Evolutionary conservation across 2,113 vertebrate genomes (phyloP).

Genomic region (Ranitomeya variabilis): DNA sequence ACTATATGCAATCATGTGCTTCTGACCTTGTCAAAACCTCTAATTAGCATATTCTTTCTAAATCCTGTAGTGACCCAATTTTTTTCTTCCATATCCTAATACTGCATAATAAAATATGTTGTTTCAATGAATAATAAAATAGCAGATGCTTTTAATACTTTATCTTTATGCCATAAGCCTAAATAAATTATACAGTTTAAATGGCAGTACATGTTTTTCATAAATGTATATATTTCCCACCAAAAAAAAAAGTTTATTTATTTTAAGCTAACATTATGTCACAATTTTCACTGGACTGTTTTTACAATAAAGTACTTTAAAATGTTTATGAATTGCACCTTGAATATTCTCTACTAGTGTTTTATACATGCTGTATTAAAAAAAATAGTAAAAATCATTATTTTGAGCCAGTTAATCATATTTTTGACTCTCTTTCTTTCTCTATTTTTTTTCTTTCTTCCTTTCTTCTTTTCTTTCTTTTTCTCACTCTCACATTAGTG

Average conservation of each 20-base stretch:
- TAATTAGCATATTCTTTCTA: not conserved
- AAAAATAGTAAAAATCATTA: too few relatives aligned
- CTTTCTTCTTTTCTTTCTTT: too few relatives aligned
- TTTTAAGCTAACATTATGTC: not conserved
- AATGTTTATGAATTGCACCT: too few relatives aligned
- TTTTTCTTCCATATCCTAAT: not conserved
- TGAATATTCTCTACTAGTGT: too few relatives aligned
- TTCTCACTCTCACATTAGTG: too few relatives aligned
- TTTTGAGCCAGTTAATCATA: too few relatives aligned
- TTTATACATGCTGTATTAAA: too few relatives aligned
- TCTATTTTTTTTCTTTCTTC: too few relatives aligned
- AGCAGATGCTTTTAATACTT: not conserved
- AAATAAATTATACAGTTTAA: not conserved
- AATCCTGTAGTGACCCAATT: not conserved
- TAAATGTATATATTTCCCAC: not conserved
- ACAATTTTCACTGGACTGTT: too few relatives aligned
- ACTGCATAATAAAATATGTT: not conserved
- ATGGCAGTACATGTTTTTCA: not conserved
- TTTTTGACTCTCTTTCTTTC: too few relatives aligned
- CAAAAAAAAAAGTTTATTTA: not conserved
- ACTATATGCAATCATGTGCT: conserved; percentile 17
- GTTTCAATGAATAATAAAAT: not conserved
- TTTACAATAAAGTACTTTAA: too few relatives aligned
- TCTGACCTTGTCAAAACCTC: not conserved
- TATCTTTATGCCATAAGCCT: not conserved